Base-by-base conservation (phyloP, 2,888 invertebrate genomes). In the Leptinotarsa peninsularis region DNA sequence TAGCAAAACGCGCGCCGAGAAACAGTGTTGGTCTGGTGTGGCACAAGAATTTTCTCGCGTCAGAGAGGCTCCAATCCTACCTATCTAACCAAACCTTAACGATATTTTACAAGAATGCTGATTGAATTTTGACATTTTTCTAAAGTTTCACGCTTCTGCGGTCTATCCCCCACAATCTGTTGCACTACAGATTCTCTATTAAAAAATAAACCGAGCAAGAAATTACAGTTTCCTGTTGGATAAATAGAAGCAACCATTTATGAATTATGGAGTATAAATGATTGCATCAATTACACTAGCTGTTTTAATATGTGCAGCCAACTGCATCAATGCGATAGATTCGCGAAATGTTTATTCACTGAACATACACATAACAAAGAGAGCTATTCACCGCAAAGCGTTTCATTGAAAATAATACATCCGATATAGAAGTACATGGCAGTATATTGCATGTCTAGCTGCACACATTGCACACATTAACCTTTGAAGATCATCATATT, bases 151-250 rank as follows among this genome's bases (percentile, higher is more conserved):
- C 15, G 58, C 58, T 21, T 23, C 58, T 14, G 23, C 15, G 4
- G 4, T 15, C 15, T 58, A 23, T 58, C 4, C 15, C 21, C 18
- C 4, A 15, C 23, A 58, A n/a, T 52, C 52, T 10, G 17, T 52
- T 23, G 3, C 58, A 23, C 15, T 15, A 23, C 58, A 58, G 58
- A 14, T 23, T 21, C 23, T 21, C 21, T 15, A 58, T 23, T 4
- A 23, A 23, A 21, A 58, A 58, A 58, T 58, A 21, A 58, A 58
- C 58, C 23, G 58, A 27, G 58, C 58, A 58, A 58, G 4, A 58
- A 58, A 58, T 21, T 58, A 21, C 58, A 21, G 58, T 21, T 58
- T 58, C 58, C 58, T 58, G 58, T 58, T 13, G 23, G 21, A 58
- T 58, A 21, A 58, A 58, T 58, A 27, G 15, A 15, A 43, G 43